Percentiles rank a stretch among this genome's conserved stretches.
Evolutionary conservation across 2,113 vertebrate genomes (phyloP).

Genomic region (Phylloscopus trochilus): DNA sequence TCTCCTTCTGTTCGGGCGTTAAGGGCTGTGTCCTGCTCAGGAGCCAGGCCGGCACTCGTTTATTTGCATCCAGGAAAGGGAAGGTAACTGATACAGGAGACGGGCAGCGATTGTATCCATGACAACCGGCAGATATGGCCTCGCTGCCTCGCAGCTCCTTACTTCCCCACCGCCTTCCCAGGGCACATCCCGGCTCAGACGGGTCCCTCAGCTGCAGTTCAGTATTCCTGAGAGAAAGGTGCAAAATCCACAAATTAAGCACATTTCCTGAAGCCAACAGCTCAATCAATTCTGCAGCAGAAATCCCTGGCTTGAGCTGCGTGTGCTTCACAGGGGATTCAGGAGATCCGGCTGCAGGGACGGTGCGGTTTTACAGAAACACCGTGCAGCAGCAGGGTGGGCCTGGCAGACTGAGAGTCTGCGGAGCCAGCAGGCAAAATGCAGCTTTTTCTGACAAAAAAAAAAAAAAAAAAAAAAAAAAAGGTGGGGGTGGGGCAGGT

Average conservation of each 20-base stretch:
- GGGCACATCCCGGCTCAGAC: neutral
- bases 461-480: no score
- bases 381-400: fast-evolving
- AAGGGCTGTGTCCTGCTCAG: neutral
- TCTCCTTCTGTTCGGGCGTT: neutral
- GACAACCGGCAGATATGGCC: conserved; percentile 36
- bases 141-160: neutral
- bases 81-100: conserved; percentile 31
- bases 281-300: neutral
- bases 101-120: conserved; percentile 51
- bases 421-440: neutral
- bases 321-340: neutral
- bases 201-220: neutral
- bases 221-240: neutral
- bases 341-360: neutral
- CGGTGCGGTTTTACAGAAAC: fast-evolving
- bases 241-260: neutral
- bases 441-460: neutral
- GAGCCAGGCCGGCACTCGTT: neutral
- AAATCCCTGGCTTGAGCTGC: neutral
- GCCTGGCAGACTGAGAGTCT: neutral
- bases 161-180: neutral
- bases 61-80: conserved; percentile 5
- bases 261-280: neutral
- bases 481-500: no score